A percentile compares a stretch with the other conserved stretches of the same genome.
phyloP scores from a whole-genome alignment of 1,140 invertebrate species.

The Megalopta genalis region DNA sequence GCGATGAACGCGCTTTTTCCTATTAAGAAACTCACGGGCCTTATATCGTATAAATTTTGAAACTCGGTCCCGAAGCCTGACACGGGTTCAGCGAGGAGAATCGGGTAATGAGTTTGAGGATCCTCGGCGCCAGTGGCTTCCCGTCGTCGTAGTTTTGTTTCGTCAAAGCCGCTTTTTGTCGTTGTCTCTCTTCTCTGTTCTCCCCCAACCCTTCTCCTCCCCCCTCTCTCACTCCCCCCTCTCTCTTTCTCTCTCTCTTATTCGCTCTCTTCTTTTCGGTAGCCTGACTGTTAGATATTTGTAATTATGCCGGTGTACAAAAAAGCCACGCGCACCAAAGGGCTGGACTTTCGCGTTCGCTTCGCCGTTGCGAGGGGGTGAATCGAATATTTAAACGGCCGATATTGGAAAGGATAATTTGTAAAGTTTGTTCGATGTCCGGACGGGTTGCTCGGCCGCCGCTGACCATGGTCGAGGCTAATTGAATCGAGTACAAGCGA shows the following conservation, averaged over 20 bases:
- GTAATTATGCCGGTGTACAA: slow-evolving; percentile 3
- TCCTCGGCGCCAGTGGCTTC: slow-evolving; percentile 73
- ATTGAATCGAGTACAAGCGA: slow-evolving; percentile 55
- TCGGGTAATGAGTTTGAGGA: slow-evolving; percentile 76
- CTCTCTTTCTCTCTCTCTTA: slow-evolving; percentile 41
- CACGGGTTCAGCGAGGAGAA: slow-evolving; percentile 69
- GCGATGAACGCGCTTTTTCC: background rate
- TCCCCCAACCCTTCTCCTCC: no score
- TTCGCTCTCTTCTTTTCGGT: slow-evolving; percentile 17
- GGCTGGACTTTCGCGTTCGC: background rate
- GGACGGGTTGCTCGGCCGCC: background rate
- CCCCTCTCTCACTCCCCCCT: no score
- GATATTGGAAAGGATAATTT: no score
- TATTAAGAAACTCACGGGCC: background rate
- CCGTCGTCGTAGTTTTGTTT: slow-evolving; percentile 71
- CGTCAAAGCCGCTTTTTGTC: slow-evolving; percentile 62
- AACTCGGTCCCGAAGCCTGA: slow-evolving; percentile 35
- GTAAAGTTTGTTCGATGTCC: no score
- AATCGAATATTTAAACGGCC: no score
- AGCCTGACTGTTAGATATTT: slow-evolving; percentile 33
- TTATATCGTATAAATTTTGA: slow-evolving; percentile 32
- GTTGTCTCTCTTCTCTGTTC: background rate
- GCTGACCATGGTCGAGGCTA: background rate
- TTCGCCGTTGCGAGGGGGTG: background rate
- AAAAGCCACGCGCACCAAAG: background rate